Evolutionary conservation across 1,140 invertebrate genomes (phyloP), one percentile per base, ranked within the genome.

Genomic region (Odontomachus brunneus): DNA sequence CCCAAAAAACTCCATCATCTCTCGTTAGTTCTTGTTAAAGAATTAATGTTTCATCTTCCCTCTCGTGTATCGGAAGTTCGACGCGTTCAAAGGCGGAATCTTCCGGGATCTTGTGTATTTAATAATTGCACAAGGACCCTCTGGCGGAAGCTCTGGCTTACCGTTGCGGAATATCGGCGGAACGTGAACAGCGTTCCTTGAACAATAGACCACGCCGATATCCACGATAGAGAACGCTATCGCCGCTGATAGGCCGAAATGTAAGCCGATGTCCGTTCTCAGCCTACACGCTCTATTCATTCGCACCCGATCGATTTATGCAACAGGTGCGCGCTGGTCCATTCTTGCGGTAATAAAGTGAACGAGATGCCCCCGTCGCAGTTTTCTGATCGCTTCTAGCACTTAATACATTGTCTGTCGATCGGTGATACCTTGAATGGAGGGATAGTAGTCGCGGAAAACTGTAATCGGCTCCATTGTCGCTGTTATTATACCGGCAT

Each of bases 251-350:
- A 83, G 49, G 51, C 71, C 53, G 38, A 82, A 84, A 60, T 57
- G 69, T 65, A 86, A 84, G 57, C 59, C 55, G 22, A 33, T 87
- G 85, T 82, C 86, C 86, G 69, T 65, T 87, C 66, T 62, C 72
- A 83, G 85, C 49, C 81, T 80, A 74, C 26, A 57, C 38, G 55
- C 24, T 48, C 22, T 84, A 90, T 89, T 90, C 85, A 88, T 89
- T 87, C 44, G 44, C 63, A 82, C 44, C n/a, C 87, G 82, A 90
- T 90, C 89, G 89, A 90, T 90, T 88, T 78, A 49, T 60, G 84
- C 89, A 89, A 90, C 85, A 88, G 87, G 86, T 88, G 86, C 69
- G 5, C 51, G 57, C 49, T 29, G 44, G 73, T 85, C 72, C 57
- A 85, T 88, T 85, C 83, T 81, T 26, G 57, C 19, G 14, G 19